These are phyloP conservation scores for Leiothrix lutea DNA, from an alignment of 2,113 vertebrate species.

Conservation along the genomic window DNA sequence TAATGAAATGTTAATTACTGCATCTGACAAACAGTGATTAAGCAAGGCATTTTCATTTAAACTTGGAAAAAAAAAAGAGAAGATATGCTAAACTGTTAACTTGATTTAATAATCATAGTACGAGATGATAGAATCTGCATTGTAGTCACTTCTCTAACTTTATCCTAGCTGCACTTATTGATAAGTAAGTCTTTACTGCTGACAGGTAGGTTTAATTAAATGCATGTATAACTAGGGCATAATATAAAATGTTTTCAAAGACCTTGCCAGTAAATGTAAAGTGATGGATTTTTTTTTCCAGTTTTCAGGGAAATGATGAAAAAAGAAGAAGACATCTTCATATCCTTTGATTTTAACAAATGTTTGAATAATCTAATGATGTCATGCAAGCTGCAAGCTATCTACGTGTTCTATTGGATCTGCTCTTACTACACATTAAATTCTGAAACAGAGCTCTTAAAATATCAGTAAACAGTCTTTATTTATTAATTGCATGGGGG, in stretches of 20 bases:
- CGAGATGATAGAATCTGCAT: neutral
- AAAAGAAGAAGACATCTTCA: neutral
- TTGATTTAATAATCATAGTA: slow-evolving; percentile 24
- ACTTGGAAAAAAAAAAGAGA: neutral
- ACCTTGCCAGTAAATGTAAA: slow-evolving; percentile 14
- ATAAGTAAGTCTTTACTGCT: slow-evolving; percentile 38
- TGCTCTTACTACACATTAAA: neutral
- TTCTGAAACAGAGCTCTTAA: neutral
- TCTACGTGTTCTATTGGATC: neutral
- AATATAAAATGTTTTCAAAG: slow-evolving; percentile 46
- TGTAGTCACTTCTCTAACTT: slow-evolving; percentile 54
- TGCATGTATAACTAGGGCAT: slow-evolving; percentile 1
- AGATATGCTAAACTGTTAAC: slow-evolving; percentile 17
- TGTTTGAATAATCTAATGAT: slow-evolving; percentile 22
- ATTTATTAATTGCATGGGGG: neutral
- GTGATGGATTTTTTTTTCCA: neutral
- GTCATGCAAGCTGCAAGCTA: neutral
- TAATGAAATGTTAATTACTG: slow-evolving; percentile 3
- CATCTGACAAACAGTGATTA: slow-evolving; percentile 27
- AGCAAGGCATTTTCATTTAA: slow-evolving; percentile 51
- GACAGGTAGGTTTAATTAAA: slow-evolving; percentile 59
- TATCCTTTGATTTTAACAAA: slow-evolving; percentile 33
- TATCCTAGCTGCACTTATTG: slow-evolving; percentile 2
- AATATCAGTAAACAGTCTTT: neutral
- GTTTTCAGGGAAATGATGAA: slow-evolving; percentile 14